phyloP scores from a whole-genome alignment of 2,797 vertebrate genomes.

The Cuniculus paca region DNA sequence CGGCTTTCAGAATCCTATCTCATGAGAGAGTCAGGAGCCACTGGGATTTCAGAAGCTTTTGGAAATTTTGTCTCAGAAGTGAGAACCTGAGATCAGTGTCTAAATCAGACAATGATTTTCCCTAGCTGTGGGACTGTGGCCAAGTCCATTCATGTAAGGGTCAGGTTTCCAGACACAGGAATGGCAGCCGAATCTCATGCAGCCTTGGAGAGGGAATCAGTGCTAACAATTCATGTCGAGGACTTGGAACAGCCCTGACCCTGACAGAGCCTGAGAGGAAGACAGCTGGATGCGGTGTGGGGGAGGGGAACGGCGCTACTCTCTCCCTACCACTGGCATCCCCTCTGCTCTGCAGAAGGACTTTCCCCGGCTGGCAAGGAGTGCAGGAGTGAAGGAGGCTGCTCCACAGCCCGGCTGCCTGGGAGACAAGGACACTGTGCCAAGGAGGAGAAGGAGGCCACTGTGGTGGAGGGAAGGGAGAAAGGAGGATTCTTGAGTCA shows the following conservation, averaged over 20 bases:
- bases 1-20: not conserved
- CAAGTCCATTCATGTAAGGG: fast-evolving
- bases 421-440: not conserved
- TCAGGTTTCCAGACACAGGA: not conserved
- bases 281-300: fast-evolving
- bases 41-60: not conserved
- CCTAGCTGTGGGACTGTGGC: fast-evolving
- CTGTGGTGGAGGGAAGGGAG: not conserved
- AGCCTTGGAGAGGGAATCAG: fast-evolving
- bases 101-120: fast-evolving
- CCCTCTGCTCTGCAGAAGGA: not conserved
- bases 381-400: too few relatives aligned
- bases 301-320: fast-evolving
- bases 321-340: too few relatives aligned
- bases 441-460: not conserved
- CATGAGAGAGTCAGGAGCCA: fast-evolving
- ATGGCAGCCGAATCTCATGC: fast-evolving
- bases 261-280: fast-evolving
- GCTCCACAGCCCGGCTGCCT: too few relatives aligned
- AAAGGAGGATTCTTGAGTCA: fast-evolving
- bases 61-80: not conserved
- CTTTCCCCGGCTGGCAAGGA: not conserved
- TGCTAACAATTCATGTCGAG: fast-evolving
- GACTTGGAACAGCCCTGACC: fast-evolving
- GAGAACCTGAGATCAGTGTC: not conserved